Evolutionary conservation across 2,113 vertebrate species (phyloP).

Genomic region (Nothoprocta pentlandii): DNA sequence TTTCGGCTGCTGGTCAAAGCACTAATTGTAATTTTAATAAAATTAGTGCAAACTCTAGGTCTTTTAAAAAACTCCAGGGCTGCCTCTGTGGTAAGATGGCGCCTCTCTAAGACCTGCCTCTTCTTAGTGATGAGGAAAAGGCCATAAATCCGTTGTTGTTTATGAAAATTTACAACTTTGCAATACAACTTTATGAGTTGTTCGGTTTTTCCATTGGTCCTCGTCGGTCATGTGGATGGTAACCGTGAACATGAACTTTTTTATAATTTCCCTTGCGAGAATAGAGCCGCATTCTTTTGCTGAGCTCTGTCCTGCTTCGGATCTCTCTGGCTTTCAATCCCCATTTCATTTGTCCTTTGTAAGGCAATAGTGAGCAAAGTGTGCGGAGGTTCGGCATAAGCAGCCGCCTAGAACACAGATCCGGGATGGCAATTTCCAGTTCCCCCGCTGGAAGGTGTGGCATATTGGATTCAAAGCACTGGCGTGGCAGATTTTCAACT

Average conservation of each 20-base stretch:
- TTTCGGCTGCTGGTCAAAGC: neutral
- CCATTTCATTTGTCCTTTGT: slow-evolving; percentile 77
- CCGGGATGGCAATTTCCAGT: slow-evolving; percentile 73
- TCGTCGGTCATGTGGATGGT: slow-evolving; percentile 90
- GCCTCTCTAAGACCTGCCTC: slow-evolving; percentile 91
- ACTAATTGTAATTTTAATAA: slow-evolving; percentile 69
- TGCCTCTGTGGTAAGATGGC: slow-evolving; percentile 93
- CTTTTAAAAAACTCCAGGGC: slow-evolving; percentile 73
- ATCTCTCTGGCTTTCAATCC: slow-evolving; percentile 78
- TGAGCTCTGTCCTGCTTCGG: slow-evolving; percentile 87
- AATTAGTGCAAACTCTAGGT: slow-evolving; percentile 65
- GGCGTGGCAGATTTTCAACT: slow-evolving; percentile 80
- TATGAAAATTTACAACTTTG: slow-evolving; percentile 99
- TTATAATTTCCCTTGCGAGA: slow-evolving; percentile 97
- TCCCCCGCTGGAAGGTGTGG: slow-evolving; percentile 80
- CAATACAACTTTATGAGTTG: slow-evolving; percentile 98
- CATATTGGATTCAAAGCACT: slow-evolving; percentile 77
- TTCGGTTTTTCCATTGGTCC: slow-evolving; percentile 90
- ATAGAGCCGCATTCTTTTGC: slow-evolving; percentile 95
- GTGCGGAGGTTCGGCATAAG: slow-evolving; percentile 68
- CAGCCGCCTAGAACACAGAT: slow-evolving; percentile 68
- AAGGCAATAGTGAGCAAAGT: slow-evolving; percentile 75
- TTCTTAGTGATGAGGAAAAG: slow-evolving; percentile 89
- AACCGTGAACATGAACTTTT: slow-evolving; percentile 99
- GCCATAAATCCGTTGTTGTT: slow-evolving; percentile 99